Base-by-base conservation (phyloP, 2,888 invertebrate genomes). In the Orthosia cruda region DNA sequence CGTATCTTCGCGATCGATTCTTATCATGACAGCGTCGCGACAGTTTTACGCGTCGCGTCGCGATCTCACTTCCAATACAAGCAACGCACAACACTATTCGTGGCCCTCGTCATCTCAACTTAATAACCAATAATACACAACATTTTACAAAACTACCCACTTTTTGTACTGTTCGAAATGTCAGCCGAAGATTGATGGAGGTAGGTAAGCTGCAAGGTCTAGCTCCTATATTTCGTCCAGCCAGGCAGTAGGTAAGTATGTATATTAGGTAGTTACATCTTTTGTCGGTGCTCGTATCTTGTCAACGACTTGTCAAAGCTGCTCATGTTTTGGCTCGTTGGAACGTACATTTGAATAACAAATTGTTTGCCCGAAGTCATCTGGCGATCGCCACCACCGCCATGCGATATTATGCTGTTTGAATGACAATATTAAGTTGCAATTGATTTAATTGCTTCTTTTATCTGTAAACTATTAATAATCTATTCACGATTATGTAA, bases 11-110 rank as follows among this genome's bases (percentile, higher is more conserved):
- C 92, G 89, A 93, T 93, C 90, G 96, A 96, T 95, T 91, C 92
- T 93, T 94, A 96, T 96, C 95, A 89, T 88, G n/a, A n/a, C n/a
- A n/a, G n/a, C n/a, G n/a, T n/a, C n/a, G n/a, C n/a, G 96, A 94
- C 95, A 95, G 94, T 94, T 96, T 95, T 94, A 95, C 95, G 95
- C 95, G 93, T 92, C 91, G 91, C 88, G 91, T 93, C 92, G 91
- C 91, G 89, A 91, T 92, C 93, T 92, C 90, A 89, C 92, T 92
- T 89, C 90, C 88, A 90, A 90, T 91, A 90, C 91, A 89, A 86
- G 82, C 88, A 82, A 85, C 84, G 84, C 85, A 87, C 83, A 85
- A 84, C 83, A 88, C 85, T 85, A 79, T 79, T 74, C 71, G 72
- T 49, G 20, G 77, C 61, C 74, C 71, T 86, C 80, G 78, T 83